These are phyloP conservation scores for Danio kyathit DNA, from an alignment of 2,797 vertebrate species.

Conservation along the genomic window DNA sequence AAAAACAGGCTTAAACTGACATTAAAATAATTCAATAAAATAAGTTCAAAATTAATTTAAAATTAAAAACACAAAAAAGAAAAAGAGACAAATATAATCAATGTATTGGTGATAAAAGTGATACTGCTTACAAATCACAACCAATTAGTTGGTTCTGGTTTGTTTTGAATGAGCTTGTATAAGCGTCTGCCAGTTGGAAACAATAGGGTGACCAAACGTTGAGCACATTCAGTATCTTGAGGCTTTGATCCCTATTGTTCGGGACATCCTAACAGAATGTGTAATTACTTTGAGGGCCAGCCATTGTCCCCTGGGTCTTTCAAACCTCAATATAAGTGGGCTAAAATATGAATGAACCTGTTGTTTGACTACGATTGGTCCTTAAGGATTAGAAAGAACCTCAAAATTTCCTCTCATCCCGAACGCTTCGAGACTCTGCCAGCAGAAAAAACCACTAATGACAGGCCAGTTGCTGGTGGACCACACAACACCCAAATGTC, in stretches of 20 bases:
- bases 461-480: conserved; percentile 66
- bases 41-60: too few species aligned
- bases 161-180: conserved; percentile 23
- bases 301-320: neutral
- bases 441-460: conserved; percentile 69
- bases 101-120: neutral
- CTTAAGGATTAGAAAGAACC: conserved; percentile 39
- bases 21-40: too few species aligned
- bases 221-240: neutral
- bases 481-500: conserved; percentile 73
- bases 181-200: neutral
- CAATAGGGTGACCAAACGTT: neutral
- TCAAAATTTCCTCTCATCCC: conserved; percentile 37
- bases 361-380: conserved; percentile 33
- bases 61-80: too few species aligned
- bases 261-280: neutral
- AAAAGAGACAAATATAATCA: too few species aligned
- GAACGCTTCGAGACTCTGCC: conserved; percentile 59
- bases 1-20: too few species aligned
- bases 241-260: conserved; percentile 10
- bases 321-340: conserved; percentile 10
- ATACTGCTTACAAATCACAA: conserved; percentile 16
- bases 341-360: conserved; percentile 31
- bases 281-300: conserved; percentile 18
- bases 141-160: neutral